Evolutionary conservation across 2,888 invertebrate genomes (phyloP).

Genomic region (Nomada ruficornis): DNA sequence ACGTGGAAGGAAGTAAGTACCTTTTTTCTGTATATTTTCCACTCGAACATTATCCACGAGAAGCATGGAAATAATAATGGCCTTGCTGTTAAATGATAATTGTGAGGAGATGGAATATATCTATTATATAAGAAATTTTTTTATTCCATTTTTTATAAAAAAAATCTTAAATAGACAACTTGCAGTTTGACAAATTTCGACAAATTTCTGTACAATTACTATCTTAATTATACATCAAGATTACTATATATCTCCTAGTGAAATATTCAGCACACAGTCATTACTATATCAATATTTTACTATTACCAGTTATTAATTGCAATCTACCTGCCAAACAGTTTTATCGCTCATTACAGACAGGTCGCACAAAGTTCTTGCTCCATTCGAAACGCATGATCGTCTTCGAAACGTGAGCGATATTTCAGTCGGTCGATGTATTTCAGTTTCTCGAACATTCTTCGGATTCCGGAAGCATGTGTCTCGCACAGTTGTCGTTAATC

Average conservation of each 20-base stretch:
- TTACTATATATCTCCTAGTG: too few relatives aligned
- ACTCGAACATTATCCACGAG: too few relatives aligned
- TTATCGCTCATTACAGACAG: background rate
- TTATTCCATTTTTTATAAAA: too few relatives aligned
- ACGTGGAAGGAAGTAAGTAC: background rate
- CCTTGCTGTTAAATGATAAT: too few relatives aligned
- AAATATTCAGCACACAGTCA: background rate
- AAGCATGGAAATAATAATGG: too few relatives aligned
- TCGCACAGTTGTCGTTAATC: slow-evolving; percentile 47
- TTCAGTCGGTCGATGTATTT: slow-evolving; percentile 33
- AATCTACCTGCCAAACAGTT: background rate
- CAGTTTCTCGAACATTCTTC: slow-evolving; percentile 11
- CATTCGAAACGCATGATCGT: background rate
- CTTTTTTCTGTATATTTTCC: background rate
- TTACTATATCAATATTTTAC: background rate
- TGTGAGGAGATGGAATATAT: too few relatives aligned
- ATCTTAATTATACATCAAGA: background rate
- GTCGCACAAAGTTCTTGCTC: too few relatives aligned
- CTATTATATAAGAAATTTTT: too few relatives aligned
- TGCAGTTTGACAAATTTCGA: background rate
- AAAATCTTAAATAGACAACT: too few relatives aligned
- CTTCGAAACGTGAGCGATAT: background rate
- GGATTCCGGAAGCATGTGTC: slow-evolving; percentile 31
- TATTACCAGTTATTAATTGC: background rate
- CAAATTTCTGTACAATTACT: too few relatives aligned